A percentile compares a stretch with the other conserved stretches of the same genome.
phyloP scores from a whole-genome alignment of 2,888 invertebrate species.

The Holacanthella duospinosa region DNA sequence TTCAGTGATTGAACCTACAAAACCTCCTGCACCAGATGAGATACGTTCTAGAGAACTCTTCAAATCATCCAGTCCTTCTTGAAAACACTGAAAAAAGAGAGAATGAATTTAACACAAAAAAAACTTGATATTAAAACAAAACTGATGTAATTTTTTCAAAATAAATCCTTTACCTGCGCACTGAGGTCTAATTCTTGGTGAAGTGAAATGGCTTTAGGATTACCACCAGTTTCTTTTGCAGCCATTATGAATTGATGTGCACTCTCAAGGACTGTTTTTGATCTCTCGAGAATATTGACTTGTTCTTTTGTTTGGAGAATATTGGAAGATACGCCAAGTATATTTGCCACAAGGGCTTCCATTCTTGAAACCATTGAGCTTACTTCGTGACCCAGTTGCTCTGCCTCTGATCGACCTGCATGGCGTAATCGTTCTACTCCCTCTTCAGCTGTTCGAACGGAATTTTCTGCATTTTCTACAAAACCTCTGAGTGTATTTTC shows the following conservation, averaged over 20 bases:
- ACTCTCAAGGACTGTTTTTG: conserved; percentile 91
- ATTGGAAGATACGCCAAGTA: conserved; percentile 79
- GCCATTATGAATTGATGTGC: conserved; percentile 72
- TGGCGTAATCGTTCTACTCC: conserved; percentile 65
- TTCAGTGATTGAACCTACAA: conserved; percentile 71
- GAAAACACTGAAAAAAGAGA: conserved; percentile 42
- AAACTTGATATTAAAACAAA: not conserved
- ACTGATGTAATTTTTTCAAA: not conserved
- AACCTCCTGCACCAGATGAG: conserved; percentile 78
- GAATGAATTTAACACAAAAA: not conserved
- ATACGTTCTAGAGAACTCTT: conserved; percentile 66
- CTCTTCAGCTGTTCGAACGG: conserved; percentile 55
- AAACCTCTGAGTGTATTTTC: conserved; percentile 62
- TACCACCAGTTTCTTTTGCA: conserved; percentile 82
- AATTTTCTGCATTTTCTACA: conserved; percentile 44
- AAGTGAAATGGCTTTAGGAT: conserved; percentile 57
- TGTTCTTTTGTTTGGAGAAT: conserved; percentile 80
- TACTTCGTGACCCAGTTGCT: conserved; percentile 71
- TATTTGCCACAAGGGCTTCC: conserved; percentile 71
- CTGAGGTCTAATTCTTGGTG: conserved; percentile 36
- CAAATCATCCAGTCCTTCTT: conserved; percentile 71
- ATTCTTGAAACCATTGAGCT: conserved; percentile 56
- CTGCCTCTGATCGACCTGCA: conserved; percentile 82
- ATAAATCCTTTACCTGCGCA: conserved; percentile 23
- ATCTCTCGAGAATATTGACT: conserved; percentile 74